Evolutionary conservation across 2,888 invertebrate species (phyloP).

Genomic region (Linnaemya vulpina): DNA sequence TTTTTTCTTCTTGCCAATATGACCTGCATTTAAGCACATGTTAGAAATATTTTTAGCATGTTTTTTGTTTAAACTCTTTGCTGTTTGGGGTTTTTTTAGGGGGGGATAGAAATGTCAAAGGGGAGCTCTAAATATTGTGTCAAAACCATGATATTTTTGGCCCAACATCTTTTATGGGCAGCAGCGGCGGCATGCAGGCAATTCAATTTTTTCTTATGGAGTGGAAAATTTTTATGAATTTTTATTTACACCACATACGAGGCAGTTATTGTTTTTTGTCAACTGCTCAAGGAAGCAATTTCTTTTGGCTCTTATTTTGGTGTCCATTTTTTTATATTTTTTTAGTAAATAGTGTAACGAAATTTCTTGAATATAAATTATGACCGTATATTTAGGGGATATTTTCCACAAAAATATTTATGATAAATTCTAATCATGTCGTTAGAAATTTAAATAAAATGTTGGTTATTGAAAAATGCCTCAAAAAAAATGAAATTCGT

Average conservation of each 20-base stretch:
- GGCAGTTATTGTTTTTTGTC: neutral
- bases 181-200: neutral
- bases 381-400: conserved; percentile 53
- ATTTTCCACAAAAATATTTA: neutral
- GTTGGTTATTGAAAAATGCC: neutral
- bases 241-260: conserved; percentile 54
- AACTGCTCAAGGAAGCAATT: conserved; percentile 23
- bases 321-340: neutral
- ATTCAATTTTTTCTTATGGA: conserved; percentile 59
- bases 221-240: conserved; percentile 68
- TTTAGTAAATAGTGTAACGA: conserved; percentile 25
- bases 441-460: conserved; percentile 21
- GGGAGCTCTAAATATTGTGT: conserved; percentile 23
- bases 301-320: neutral
- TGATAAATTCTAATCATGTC: conserved; percentile 42
- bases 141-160: conserved; percentile 47
- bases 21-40: conserved; percentile 36
- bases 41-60: conserved; percentile 28
- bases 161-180: conserved; percentile 14
- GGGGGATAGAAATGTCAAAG: conserved; percentile 1
- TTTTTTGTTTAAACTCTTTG: neutral
- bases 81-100: neutral
- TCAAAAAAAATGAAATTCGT: neutral
- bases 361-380: conserved; percentile 53
- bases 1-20: conserved; percentile 24